Evolutionary conservation across 2,113 vertebrate genomes (phyloP).

Genomic region (Anarhynchus alexandrinus): DNA sequence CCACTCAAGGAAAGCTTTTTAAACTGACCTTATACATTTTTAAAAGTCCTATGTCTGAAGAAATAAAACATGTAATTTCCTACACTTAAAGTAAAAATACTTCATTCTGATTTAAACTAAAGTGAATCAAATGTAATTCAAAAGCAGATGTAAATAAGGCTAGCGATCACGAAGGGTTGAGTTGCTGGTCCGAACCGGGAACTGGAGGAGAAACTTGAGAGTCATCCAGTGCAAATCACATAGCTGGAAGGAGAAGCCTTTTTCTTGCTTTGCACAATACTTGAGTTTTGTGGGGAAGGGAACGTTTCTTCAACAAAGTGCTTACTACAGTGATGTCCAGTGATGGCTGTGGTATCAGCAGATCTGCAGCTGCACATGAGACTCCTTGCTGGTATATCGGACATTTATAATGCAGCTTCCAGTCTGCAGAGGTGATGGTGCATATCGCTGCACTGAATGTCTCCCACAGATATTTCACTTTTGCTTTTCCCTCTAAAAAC

Average conservation of each 20-base stretch:
- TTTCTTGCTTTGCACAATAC: neutral
- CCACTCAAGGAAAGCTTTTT: neutral
- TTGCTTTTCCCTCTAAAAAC: neutral
- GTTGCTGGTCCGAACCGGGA: neutral
- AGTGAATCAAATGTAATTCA: neutral
- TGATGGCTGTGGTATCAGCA: neutral
- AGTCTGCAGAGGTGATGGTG: neutral
- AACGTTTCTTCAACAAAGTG: neutral
- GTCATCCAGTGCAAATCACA: neutral
- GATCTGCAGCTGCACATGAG: neutral
- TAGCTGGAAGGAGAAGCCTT: neutral
- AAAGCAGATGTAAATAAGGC: neutral
- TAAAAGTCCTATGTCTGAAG: neutral
- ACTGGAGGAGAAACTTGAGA: neutral
- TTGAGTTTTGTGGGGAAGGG: neutral
- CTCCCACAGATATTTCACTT: neutral
- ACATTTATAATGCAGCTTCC: neutral
- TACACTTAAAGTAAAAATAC: neutral
- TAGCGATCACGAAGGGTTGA: neutral
- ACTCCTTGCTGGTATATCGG: neutral
- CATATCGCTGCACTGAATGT: neutral
- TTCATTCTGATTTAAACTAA: neutral
- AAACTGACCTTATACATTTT: neutral
- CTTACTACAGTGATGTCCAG: neutral
- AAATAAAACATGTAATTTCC: neutral